Evolutionary conservation across 2,113 vertebrate genomes (phyloP), one percentile per base, ranked within the genome.

Genomic region (Odobenus rosmarus): DNA sequence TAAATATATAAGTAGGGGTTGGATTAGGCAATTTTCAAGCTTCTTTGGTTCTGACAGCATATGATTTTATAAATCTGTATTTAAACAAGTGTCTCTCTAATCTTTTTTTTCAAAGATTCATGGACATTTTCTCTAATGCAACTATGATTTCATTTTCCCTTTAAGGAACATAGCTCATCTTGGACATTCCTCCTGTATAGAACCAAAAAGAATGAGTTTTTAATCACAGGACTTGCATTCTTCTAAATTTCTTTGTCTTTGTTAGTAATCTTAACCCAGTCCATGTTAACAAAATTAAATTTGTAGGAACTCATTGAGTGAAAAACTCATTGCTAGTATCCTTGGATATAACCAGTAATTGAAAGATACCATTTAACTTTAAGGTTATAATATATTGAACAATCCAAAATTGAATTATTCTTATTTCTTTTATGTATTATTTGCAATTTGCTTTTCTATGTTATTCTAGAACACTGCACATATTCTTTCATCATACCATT

Each of bases 21-120:
- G 4, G 15, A 36, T 49, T 74, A 79, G 5, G 83, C 79, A 1
- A 82, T 67, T 93, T 97, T 84, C 57, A 89, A 83, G 3, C 10
- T 92, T 62, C 42, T 61, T 95, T 82, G 7, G 21, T 62, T 88
- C 9, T 67, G 49, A 39, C 6, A 88, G n/a, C 51, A 4, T 71
- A 67, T 88, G n/a, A 49, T 90, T 79, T 88, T 83, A 57, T 88
- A 86, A 91, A 77, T 76, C 39, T 84, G 11, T 42, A 69, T 85
- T 81, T 90, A 42, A 90, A 82, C 86, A 31, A 74, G 8, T 71
- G 1, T 74, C 26, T 86, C 1, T 69, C 33, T 83, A 42, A n/a
- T 21, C 1, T 55, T 36, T 36, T 81, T 79, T 39, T 3, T 39
- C 39, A 51, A 92, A 89, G n/a, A 85, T 61, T 83, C 21, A 83